Evolutionary conservation across 2,888 invertebrate species (phyloP).

Genomic region (Tachina grossa): DNA sequence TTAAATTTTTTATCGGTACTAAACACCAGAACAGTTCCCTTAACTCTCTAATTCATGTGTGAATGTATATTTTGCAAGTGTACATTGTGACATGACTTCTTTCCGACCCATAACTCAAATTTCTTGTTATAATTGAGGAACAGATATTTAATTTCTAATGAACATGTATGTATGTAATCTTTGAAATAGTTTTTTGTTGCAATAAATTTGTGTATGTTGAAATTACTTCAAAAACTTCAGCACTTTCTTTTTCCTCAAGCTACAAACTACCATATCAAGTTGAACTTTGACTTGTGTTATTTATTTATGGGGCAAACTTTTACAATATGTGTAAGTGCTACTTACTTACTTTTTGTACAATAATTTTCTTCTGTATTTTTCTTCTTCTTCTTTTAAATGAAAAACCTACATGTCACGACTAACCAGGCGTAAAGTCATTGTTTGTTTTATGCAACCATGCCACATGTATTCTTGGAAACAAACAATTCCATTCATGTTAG

Average conservation of each 20-base stretch:
- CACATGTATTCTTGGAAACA: not conserved
- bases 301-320: too few species aligned
- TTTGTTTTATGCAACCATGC: constrained; percentile 39
- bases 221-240: not conserved
- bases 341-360: not conserved
- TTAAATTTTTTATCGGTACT: too few species aligned
- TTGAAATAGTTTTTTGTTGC: not conserved
- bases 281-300: constrained; percentile 19
- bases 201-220: too few species aligned
- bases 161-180: not conserved
- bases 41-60: too few species aligned
- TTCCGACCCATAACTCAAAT: not conserved
- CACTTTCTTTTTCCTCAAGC: not conserved
- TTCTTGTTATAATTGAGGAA: not conserved
- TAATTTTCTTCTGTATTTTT: not conserved
- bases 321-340: too few species aligned
- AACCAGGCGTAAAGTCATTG: constrained; percentile 49
- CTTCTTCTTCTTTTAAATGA: not conserved
- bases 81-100: too few species aligned
- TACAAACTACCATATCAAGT: not conserved
- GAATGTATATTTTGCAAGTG: too few species aligned
- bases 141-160: not conserved
- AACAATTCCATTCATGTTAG: constrained; percentile 1
- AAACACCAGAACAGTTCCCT: too few species aligned
- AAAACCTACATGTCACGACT: constrained; percentile 47